These are phyloP conservation scores for Regulus satrapa DNA, from an alignment of 2,113 vertebrate genomes.

Conservation along the genomic window DNA sequence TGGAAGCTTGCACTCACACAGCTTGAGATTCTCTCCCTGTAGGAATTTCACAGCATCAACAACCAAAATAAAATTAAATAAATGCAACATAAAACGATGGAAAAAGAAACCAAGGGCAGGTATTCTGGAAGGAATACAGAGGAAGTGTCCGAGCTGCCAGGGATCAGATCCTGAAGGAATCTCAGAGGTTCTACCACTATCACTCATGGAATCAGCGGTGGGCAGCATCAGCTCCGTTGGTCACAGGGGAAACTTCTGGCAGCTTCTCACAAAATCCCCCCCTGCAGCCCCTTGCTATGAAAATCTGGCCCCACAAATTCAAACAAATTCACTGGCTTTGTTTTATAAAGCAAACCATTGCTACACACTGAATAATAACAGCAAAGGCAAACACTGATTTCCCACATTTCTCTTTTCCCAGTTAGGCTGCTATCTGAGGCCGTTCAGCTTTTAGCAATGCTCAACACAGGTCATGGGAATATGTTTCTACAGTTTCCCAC, in stretches of 20 bases:
- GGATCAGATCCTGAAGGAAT: neutral
- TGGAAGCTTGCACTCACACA: neutral
- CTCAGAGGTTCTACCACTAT: rapidly evolving
- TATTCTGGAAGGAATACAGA: neutral
- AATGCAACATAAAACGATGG: neutral
- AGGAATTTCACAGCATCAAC: neutral
- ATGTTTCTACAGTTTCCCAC: neutral
- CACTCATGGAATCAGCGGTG: neutral
- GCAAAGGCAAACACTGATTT: neutral
- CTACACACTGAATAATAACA: neutral
- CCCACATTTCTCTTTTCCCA: neutral
- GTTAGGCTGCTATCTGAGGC: neutral
- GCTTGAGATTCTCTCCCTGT: neutral
- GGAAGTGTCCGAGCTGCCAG: neutral
- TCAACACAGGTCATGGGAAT: neutral
- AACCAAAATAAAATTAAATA: neutral
- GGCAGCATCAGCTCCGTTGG: rapidly evolving
- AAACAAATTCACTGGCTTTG: neutral
- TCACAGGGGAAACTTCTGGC: rapidly evolving
- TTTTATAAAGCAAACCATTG: neutral
- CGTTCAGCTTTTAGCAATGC: neutral
- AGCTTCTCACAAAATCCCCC: neutral
- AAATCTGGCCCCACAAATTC: neutral
- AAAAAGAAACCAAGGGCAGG: neutral
- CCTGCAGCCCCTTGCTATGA: neutral